A percentile compares a stretch with the other conserved stretches of the same genome.
These are phyloP conservation scores for Tamandua tetradactyla DNA, from an alignment of 2,797 vertebrate species.

Conservation along the genomic window DNA sequence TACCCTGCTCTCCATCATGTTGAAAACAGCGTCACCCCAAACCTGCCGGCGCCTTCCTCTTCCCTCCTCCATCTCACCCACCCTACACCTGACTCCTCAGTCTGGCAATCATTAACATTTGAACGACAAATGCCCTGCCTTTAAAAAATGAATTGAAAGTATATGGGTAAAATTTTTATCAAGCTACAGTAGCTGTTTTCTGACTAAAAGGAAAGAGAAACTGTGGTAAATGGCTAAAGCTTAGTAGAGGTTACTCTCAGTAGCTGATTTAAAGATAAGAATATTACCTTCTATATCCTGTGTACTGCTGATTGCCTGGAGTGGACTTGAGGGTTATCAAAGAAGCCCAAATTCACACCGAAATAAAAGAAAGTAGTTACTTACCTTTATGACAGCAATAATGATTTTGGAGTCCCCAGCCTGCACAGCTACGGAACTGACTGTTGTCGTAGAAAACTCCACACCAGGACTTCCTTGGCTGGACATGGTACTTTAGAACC, in stretches of 20 bases:
- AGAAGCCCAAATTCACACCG: neutral
- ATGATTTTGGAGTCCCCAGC: constrained; percentile 90
- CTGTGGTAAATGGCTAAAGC: constrained; percentile 17
- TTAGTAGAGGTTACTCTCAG: neutral
- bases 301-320: neutral
- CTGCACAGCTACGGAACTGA: constrained; percentile 94
- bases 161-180: neutral
- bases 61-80: neutral
- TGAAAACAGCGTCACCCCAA: neutral
- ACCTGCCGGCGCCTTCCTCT: neutral
- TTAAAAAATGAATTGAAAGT: constrained; percentile 42
- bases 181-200: neutral
- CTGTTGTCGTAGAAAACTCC: constrained; percentile 88
- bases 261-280: neutral
- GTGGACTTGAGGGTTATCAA: neutral
- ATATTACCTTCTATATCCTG: neutral
- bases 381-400: constrained; percentile 93
- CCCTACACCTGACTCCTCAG: neutral
- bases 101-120: neutral
- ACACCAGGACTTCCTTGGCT: constrained; percentile 76
- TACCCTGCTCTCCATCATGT: neutral
- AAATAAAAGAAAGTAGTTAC: neutral
- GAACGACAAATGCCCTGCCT: neutral
- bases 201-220: neutral
- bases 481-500: constrained; percentile 83